Percentiles rank a stretch among this genome's conserved stretches.
These are phyloP conservation scores for Lagothrix lagotricha DNA, from an alignment of 2,797 vertebrate genomes.

Conservation along the genomic window DNA sequence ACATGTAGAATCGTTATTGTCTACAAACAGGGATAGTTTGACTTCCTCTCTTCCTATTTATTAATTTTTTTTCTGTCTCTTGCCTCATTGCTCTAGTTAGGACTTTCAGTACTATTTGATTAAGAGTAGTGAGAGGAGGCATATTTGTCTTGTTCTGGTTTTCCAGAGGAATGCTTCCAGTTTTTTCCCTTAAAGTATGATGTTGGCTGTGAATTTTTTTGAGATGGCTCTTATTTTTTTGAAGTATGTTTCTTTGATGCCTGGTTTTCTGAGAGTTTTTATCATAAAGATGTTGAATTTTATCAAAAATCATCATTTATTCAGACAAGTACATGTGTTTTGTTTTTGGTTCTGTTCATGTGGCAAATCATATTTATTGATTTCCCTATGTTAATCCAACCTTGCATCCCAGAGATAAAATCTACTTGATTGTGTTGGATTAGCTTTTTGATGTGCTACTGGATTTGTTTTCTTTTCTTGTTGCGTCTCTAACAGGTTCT, in stretches of 20 bases:
- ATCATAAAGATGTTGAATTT: not conserved
- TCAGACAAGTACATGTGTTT: not conserved
- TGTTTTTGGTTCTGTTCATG: not conserved
- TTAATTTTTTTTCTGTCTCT: not conserved
- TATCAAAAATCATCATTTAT: not conserved
- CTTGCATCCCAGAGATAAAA: not conserved
- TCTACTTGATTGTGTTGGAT: not conserved
- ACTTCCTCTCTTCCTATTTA: not conserved
- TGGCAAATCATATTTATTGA: not conserved
- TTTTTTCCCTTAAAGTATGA: not conserved
- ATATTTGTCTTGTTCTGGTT: not conserved
- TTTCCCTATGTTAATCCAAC: not conserved
- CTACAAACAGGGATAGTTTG: not conserved
- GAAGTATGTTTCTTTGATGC: not conserved
- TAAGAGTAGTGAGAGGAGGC: not conserved
- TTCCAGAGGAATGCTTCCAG: not conserved
- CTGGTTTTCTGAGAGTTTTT: not conserved
- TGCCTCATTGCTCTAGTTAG: not conserved
- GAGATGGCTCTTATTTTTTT: not conserved
- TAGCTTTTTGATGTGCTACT: not conserved
- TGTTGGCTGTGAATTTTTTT: not conserved
- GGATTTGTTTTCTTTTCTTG: not conserved
- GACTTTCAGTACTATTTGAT: not conserved
- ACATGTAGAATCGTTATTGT: not conserved
- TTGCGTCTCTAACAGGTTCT: not conserved